Conservation (phyloP, 2,888 invertebrate genomes). For the Agrochola circellaris region DNA sequence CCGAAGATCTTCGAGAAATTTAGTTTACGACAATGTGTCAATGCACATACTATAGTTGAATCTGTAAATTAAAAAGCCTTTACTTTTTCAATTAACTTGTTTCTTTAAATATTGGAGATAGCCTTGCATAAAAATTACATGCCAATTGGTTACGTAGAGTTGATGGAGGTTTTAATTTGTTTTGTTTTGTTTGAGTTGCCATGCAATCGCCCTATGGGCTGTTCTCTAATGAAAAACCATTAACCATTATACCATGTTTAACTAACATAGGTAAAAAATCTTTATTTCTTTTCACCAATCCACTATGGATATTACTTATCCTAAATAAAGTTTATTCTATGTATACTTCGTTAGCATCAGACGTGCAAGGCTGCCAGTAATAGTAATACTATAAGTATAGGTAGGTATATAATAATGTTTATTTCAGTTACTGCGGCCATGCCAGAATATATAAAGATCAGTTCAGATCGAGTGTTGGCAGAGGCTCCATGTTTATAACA, state of each 20-base stretch:
- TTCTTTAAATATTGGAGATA: background rate
- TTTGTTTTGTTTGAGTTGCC: too few species aligned
- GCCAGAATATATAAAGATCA: slow-evolving; percentile 66
- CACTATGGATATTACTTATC: background rate
- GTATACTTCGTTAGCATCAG: slow-evolving; percentile 8
- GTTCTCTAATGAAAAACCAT: background rate
- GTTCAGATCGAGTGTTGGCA: slow-evolving; percentile 74
- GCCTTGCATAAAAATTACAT: background rate
- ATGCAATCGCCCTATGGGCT: background rate
- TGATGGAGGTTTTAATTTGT: background rate
- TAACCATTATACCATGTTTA: background rate
- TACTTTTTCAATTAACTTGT: background rate
- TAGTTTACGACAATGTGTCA: background rate
- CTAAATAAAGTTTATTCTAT: background rate
- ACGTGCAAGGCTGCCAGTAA: slow-evolving; percentile 50
- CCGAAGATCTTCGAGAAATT: background rate
- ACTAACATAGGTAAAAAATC: background rate
- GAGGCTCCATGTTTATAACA: slow-evolving; percentile 71
- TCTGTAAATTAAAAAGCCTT: background rate
- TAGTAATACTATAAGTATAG: slow-evolving; percentile 2
- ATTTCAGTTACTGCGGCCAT: slow-evolving; percentile 70
- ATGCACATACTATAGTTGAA: background rate
- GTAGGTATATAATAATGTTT: slow-evolving; percentile 63
- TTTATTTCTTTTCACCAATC: background rate
- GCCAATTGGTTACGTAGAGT: background rate